Percentiles rank a stretch among this genome's conserved stretches.
Conservation (phyloP, 2,888 invertebrate genomes). For the Leucania comma region DNA sequence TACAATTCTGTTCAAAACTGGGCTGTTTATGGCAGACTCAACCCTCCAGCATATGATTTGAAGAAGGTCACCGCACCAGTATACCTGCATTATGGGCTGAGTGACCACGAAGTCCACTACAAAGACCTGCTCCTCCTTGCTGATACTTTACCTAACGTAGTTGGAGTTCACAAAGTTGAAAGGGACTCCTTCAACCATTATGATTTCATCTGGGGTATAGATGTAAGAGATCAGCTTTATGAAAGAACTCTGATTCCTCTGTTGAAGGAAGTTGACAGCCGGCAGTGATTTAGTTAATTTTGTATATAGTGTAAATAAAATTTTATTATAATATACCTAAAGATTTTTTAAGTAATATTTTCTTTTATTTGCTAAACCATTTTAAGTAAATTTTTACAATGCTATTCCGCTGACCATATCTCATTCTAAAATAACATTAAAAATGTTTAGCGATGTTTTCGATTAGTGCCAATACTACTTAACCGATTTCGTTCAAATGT, state of each 20-base stretch:
- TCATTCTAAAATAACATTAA: no score
- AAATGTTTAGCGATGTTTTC: no score
- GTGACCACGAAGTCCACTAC: conserved; percentile 52
- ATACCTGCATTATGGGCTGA: conserved; percentile 72
- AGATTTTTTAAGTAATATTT: conserved; percentile 3
- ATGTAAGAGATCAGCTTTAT: conserved; percentile 67
- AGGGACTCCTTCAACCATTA: conserved; percentile 67
- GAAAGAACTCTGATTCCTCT: conserved; percentile 58
- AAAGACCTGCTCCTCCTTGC: conserved; percentile 68
- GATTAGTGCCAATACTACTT: no score
- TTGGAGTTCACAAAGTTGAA: conserved; percentile 49
- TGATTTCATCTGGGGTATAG: conserved; percentile 68
- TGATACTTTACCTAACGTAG: conserved; percentile 64
- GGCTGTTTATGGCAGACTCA: conserved; percentile 65
- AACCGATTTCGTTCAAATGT: no score
- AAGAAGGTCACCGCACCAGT: conserved; percentile 66
- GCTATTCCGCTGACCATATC: no score
- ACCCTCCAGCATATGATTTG: conserved; percentile 74
- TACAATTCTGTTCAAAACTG: conserved; percentile 67
- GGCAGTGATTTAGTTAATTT: conserved; percentile 17
- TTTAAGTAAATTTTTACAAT: no score
- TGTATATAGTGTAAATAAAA: conserved; percentile 51
- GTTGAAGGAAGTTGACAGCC: conserved; percentile 69
- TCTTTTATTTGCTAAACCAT: conserved; percentile 38
- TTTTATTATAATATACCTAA: conserved; percentile 22